Evolutionary conservation across 2,888 invertebrate genomes (phyloP).

Genomic region (Andrena marginata): DNA sequence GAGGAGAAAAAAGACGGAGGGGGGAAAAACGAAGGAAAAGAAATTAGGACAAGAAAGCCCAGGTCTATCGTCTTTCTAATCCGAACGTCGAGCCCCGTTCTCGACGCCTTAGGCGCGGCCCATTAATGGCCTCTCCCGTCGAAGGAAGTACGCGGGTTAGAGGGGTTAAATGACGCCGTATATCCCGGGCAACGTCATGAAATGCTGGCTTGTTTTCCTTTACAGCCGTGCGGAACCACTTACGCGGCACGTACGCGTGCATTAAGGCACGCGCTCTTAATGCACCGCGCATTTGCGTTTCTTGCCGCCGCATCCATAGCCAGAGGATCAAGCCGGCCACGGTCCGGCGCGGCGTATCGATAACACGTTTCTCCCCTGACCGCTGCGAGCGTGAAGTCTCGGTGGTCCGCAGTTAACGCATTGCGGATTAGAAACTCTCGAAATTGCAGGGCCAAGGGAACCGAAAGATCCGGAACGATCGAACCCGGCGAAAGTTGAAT

Average conservation of each 20-base stretch:
- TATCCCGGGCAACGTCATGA: slow-evolving; percentile 65
- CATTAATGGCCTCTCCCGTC: slow-evolving; percentile 57
- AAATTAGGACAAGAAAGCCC: slow-evolving; percentile 53
- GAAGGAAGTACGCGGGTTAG: slow-evolving; percentile 61
- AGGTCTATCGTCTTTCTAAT: slow-evolving; percentile 63
- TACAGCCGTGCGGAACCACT: slow-evolving; percentile 60
- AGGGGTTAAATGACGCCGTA: slow-evolving; percentile 67
- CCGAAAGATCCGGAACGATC: no score
- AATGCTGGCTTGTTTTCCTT: slow-evolving; percentile 69
- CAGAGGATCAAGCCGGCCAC: neutral
- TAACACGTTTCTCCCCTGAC: neutral
- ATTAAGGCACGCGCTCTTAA: slow-evolving; percentile 62
- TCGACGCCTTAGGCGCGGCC: slow-evolving; percentile 56
- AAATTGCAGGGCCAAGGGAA: no score
- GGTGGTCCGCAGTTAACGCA: no score
- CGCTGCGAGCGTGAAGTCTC: no score
- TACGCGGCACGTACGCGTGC: slow-evolving; percentile 61
- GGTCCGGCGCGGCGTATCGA: neutral
- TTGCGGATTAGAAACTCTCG: no score
- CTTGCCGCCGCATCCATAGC: slow-evolving; percentile 35
- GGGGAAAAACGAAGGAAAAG: neutral
- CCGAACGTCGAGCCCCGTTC: slow-evolving; percentile 31
- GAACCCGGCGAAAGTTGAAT: no score
- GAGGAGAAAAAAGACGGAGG: neutral
- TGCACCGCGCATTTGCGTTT: slow-evolving; percentile 62